phyloP scores from a whole-genome alignment of 2,797 vertebrate species.

The Mormyrus proboscirostris region DNA sequence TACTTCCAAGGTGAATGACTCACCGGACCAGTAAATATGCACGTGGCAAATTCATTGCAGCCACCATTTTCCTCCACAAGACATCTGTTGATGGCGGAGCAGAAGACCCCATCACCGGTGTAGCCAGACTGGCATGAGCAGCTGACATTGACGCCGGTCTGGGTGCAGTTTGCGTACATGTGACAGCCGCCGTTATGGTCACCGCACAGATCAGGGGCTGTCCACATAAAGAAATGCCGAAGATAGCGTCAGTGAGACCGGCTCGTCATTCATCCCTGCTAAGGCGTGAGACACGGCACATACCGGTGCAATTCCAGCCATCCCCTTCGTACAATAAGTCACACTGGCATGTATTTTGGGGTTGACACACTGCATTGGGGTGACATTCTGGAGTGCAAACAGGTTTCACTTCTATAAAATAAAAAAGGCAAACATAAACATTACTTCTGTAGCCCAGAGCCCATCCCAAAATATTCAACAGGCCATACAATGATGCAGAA shows the following conservation, averaged over 20 bases:
- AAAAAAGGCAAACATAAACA: neutral
- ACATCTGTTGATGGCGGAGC: conserved; percentile 76
- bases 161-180: conserved; percentile 70
- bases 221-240: neutral
- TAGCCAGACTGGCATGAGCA: conserved; percentile 71
- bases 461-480: neutral
- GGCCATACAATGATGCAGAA: neutral
- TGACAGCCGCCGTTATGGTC: conserved; percentile 81
- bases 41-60: conserved; percentile 84
- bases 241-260: neutral
- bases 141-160: conserved; percentile 60
- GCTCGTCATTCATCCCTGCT: neutral
- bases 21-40: conserved; percentile 82
- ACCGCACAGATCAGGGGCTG: conserved; percentile 77
- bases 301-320: conserved; percentile 74
- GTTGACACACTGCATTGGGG: conserved; percentile 65
- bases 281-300: conserved; percentile 22
- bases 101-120: conserved; percentile 75
- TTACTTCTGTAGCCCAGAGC: neutral
- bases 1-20: conserved; percentile 40
- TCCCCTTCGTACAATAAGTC: conserved; percentile 74
- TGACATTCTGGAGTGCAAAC: conserved; percentile 72
- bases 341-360: conserved; percentile 70
- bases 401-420: conserved; percentile 55
- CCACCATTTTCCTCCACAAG: conserved; percentile 71